Evolutionary conservation across 1,140 invertebrate species (phyloP).

Genomic region (Atta colombica): DNA sequence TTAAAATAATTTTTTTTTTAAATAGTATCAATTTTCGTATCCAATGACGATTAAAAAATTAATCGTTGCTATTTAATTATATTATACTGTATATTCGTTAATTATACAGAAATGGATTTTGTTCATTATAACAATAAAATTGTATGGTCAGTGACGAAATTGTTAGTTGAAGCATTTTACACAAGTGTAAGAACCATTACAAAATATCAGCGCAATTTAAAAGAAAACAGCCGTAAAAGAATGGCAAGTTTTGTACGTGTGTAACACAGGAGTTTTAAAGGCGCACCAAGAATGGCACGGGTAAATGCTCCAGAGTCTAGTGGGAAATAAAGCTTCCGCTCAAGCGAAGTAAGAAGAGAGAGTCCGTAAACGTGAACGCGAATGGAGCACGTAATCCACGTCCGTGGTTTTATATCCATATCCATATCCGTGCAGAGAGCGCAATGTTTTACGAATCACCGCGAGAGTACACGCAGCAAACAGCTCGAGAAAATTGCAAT

Average conservation of each 20-base stretch:
- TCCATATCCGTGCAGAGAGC: conserved; percentile 42
- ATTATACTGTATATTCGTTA: background rate
- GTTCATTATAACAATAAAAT: background rate
- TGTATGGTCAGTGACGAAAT: conserved; percentile 26
- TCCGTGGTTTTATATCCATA: conserved; percentile 62
- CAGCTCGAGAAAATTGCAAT: conserved; percentile 64
- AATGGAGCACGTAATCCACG: conserved; percentile 62
- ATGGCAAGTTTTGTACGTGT: conserved; percentile 58
- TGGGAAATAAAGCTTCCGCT: conserved; percentile 65
- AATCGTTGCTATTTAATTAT: background rate
- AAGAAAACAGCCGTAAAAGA: conserved; percentile 55
- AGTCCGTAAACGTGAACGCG: conserved; percentile 61
- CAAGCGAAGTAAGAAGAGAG: conserved; percentile 46
- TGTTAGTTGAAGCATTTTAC: background rate
- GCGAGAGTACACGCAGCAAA: background rate
- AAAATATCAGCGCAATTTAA: conserved; percentile 61
- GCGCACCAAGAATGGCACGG: conserved; percentile 60
- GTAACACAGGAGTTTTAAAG: conserved; percentile 59
- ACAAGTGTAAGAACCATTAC: conserved; percentile 14
- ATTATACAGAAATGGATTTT: background rate
- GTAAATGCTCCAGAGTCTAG: conserved; percentile 62
- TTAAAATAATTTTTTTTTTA: background rate
- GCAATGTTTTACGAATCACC: conserved; percentile 66
- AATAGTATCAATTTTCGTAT: background rate
- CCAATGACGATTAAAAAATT: background rate